Conservation (phyloP, 2,113 vertebrate species). For the Dipodomys ordii region DNA sequence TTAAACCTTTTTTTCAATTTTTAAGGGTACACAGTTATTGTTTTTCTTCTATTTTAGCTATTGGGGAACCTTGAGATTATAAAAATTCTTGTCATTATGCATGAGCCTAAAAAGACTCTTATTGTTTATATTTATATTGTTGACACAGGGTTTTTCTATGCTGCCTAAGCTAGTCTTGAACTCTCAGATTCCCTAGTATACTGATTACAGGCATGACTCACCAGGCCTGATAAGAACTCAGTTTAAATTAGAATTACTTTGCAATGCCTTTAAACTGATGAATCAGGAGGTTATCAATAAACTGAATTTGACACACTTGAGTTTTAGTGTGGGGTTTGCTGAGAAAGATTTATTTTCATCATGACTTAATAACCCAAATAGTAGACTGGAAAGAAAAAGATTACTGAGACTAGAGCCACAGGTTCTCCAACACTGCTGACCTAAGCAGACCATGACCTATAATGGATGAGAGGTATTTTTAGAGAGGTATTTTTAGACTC, state of each 20-base stretch:
- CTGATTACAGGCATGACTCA: too few species aligned
- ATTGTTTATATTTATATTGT: too few species aligned
- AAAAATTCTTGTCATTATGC: neutral
- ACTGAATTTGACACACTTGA: neutral
- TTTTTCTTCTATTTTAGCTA: neutral
- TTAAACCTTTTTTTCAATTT: too few species aligned
- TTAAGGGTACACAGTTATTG: neutral
- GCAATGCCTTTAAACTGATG: neutral
- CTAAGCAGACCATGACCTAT: neutral
- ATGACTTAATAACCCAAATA: neutral
- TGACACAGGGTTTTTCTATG: too few species aligned
- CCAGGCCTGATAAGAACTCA: neutral
- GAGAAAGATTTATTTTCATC: neutral
- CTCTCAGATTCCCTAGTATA: too few species aligned
- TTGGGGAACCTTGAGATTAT: neutral
- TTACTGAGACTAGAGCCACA: neutral
- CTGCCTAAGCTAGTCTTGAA: too few species aligned
- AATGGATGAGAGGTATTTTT: neutral
- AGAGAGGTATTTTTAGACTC: neutral
- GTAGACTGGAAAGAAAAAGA: conserved; percentile 4
- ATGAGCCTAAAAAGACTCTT: neutral
- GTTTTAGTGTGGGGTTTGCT: neutral
- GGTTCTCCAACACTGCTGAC: neutral
- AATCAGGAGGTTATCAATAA: conserved; percentile 13
- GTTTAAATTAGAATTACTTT: conserved; percentile 36